Percentiles rank a stretch among this genome's conserved stretches.
Conservation (phyloP, 2,113 vertebrate species). For the Albula glossodonta region DNA sequence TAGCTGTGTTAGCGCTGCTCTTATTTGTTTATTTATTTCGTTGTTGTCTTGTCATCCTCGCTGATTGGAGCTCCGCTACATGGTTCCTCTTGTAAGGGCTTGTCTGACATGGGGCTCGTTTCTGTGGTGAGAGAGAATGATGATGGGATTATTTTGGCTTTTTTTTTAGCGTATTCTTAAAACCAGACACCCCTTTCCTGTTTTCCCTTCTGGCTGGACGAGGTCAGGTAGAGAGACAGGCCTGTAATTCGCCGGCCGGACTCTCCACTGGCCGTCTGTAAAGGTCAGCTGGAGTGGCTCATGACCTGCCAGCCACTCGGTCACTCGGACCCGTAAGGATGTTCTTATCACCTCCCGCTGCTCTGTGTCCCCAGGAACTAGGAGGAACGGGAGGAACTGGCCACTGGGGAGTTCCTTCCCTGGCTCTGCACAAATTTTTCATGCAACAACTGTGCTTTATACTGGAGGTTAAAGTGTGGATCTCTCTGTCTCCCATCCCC, state of each 20-base stretch:
- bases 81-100: not conserved
- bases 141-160: no score
- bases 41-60: not conserved
- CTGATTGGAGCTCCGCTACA: not conserved
- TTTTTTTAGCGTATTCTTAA: not conserved
- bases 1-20: not conserved
- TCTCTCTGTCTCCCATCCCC: slow-evolving; percentile 40
- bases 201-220: not conserved
- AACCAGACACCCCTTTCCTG: not conserved
- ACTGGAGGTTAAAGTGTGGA: not conserved
- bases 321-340: not conserved
- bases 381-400: not conserved
- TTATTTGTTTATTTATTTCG: not conserved
- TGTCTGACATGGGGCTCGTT: not conserved
- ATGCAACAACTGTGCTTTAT: not conserved
- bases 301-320: slow-evolving; percentile 59
- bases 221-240: slow-evolving; percentile 32
- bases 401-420: not conserved
- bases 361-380: not conserved
- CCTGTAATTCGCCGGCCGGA: slow-evolving; percentile 33
- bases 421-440: not conserved
- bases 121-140: no score
- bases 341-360: not conserved
- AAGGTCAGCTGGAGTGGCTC: slow-evolving; percentile 65
- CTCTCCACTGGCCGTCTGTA: slow-evolving; percentile 24